Evolutionary conservation across 2,888 invertebrate species (phyloP), one percentile per base, ranked within the genome.

Genomic region (Morpho deidamia): DNA sequence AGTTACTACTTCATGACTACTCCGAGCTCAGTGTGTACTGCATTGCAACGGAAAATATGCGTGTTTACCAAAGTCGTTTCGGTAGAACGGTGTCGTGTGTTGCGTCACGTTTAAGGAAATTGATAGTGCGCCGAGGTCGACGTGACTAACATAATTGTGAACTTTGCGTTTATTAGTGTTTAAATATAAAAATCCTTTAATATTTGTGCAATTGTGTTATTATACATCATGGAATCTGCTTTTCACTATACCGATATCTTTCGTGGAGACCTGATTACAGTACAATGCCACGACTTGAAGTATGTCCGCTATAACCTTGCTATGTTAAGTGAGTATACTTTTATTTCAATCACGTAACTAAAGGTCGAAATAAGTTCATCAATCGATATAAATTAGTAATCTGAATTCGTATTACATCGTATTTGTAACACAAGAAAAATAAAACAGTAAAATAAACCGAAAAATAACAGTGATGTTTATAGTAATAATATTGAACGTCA

Each of bases 31-130:
- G 89, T 89, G 88, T 88, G 89, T 88, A 88, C 88, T 88, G 88
- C 87, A 89, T 84, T 89, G 89, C 89, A 89, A 89, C 87, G 88
- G 89, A 89, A 89, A 89, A 89, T 89, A 89, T 89, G 89, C 89
- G 89, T 88, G 88, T 89, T 89, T 88, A 88, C 87, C 87, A 88
- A 88, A 88, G 88, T 84, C 86, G 88, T 87, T 89, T 89, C 87
- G 87, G 89, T 85, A 80, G 84, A 88, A 87, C 88, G 85, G 87
- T 85, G 88, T 81, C 87, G 88, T 81, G 86, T 78, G 81, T 88
- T 88, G 89, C 88, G 88, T 89, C 89, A 89, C 85, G 83, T 83
- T 83, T 82, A 77, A 88, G 89, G 88, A 89, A 89, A 89, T 87
- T 89, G 89, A 88, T 88, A 87, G 82, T 84, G 84, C 72, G 76